Percentiles rank a stretch among this genome's conserved stretches.
Conservation (phyloP, 2,113 vertebrate species). For the Oxyruncus cristatus region DNA sequence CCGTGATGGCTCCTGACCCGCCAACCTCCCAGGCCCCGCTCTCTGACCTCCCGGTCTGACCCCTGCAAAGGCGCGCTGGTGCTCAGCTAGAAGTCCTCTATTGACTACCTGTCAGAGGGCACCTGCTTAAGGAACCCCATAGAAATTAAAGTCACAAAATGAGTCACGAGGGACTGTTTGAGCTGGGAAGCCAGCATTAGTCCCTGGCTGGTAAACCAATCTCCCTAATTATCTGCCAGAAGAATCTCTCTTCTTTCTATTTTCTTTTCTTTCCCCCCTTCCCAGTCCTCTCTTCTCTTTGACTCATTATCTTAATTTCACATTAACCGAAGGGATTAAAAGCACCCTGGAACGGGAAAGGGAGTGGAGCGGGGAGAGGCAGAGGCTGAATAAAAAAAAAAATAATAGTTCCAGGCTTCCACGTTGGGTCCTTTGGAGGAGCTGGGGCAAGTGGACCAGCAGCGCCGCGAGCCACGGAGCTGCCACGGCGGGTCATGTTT, state of each 20-base stretch:
- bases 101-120: slow-evolving; percentile 94
- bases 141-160: slow-evolving; percentile 88
- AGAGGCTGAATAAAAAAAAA: background rate
- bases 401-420: background rate
- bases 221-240: slow-evolving; percentile 91
- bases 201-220: slow-evolving; percentile 85
- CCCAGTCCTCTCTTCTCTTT: slow-evolving; percentile 59
- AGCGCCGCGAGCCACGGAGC: rapidly evolving
- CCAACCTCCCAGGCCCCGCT: slow-evolving; percentile 79
- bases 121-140: slow-evolving; percentile 78
- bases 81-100: slow-evolving; percentile 80
- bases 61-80: slow-evolving; percentile 75
- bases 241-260: slow-evolving; percentile 67
- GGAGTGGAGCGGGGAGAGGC: background rate
- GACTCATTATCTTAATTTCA: slow-evolving; percentile 86
- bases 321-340: slow-evolving; percentile 78
- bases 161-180: slow-evolving; percentile 83
- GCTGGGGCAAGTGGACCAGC: background rate
- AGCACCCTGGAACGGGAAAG: slow-evolving; percentile 60
- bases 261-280: slow-evolving; percentile 66
- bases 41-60: slow-evolving; percentile 86
- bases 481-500: rapidly evolving
- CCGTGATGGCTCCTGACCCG: slow-evolving; percentile 84
- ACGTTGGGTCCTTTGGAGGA: rapidly evolving
- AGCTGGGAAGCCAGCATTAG: slow-evolving; percentile 74